Base-by-base conservation (phyloP, 2,797 vertebrate genomes). In the Enteromius paludinosus region DNA sequence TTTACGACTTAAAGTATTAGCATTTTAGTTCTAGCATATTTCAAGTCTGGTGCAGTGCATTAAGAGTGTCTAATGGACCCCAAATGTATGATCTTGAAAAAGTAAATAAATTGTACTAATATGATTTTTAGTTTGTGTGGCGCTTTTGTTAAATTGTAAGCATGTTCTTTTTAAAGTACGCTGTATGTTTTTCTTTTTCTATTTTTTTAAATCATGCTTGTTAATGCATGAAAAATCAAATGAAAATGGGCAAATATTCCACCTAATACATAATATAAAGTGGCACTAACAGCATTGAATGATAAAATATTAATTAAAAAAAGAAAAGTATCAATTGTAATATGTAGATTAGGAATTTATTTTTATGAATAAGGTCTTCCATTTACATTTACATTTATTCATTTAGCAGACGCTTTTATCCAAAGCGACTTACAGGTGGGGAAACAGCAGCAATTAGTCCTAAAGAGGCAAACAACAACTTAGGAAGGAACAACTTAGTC, bases 1-100 rank as follows among this genome's bases (percentile, higher is more conserved):
- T 73, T 54, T 23, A 62, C 49, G 59, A 81, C 69, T 33, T 38
- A 5, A 74, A 68, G 71, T 30, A 43, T 54, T 54, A 66, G 23
- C 33, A 54, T 65, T 82, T 64, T 23, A 30, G 11, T 33, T 41
- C 20, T 65, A 65, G 30, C 70, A 65, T 65, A 81, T 74, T 52
- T 81, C 59, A 73, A 65, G 61, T 35, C 70, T 25, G 25, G 15
- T 35, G 45, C 61, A 68, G 71, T 68, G 35, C 80, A 75, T 56
- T 82, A 82, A 45, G 33, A 56, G 45, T 33, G 45, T 66, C 71
- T 75, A 82, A 82, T 82, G 62, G 71, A 56, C 18, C 25, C 30
- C 6, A 28, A 54, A 11, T 82, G 75, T 82, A 75, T 75, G 47
- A 66, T 56, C 18, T 66, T 75, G 33, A 20, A 54, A 68, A 43